Percentiles rank a stretch among this genome's conserved stretches.
Conservation (phyloP, 2,888 invertebrate genomes). For the Xanthia togata region DNA sequence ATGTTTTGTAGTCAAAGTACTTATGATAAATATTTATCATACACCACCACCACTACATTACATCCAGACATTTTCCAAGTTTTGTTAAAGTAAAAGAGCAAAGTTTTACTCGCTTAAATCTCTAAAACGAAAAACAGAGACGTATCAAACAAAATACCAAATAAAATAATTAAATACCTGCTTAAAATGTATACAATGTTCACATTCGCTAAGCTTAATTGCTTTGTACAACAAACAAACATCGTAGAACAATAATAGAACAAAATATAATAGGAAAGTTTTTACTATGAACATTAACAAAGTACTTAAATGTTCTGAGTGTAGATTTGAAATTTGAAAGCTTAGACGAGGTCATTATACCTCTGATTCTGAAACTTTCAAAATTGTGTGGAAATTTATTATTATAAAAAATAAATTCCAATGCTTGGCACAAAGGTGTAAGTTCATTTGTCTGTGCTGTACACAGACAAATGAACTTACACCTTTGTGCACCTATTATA, state of each 20-base stretch:
- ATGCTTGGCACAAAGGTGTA: background rate
- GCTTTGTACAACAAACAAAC: conserved; percentile 57
- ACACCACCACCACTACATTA: too few species aligned
- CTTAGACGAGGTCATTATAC: conserved; percentile 31
- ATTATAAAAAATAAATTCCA: conserved; percentile 3
- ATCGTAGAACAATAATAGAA: conserved; percentile 54
- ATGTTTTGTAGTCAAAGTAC: too few species aligned
- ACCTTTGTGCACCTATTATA: too few species aligned
- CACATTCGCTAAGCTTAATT: conserved; percentile 52
- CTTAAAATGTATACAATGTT: conserved; percentile 51
- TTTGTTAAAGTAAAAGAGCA: background rate
- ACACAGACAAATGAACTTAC: too few species aligned
- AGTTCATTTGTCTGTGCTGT: too few species aligned
- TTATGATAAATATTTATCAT: background rate
- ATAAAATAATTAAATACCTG: conserved; percentile 44
- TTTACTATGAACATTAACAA: conserved; percentile 56
- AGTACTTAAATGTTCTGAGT: conserved; percentile 57
- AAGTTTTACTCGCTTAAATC: conserved; percentile 11
- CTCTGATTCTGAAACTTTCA: conserved; percentile 36
- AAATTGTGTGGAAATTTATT: conserved; percentile 19
- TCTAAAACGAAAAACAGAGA: background rate
- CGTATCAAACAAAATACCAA: conserved; percentile 7
- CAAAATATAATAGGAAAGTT: conserved; percentile 60
- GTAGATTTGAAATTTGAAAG: conserved; percentile 47
- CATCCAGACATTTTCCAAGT: background rate